phyloP scores from a whole-genome alignment of 1,140 invertebrate genomes.

The Branchinecta lindahli region DNA sequence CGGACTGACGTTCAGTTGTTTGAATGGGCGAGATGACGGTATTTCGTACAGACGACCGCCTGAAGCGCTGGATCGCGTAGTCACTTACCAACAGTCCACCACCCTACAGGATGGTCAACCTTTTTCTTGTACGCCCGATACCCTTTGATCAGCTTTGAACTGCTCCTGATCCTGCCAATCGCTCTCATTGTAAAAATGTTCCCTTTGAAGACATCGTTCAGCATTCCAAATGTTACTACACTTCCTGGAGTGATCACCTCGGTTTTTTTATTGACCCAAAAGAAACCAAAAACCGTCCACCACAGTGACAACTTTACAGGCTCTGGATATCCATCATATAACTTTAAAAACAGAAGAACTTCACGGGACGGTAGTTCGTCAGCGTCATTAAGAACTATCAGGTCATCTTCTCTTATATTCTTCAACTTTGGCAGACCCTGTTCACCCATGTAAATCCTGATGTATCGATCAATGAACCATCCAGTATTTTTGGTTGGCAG shows the following conservation, averaged over 20 bases:
- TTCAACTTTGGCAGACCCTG: conserved; percentile 18
- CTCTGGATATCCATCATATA: conserved; percentile 44
- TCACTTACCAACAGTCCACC: conserved; percentile 26
- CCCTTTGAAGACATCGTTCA: conserved; percentile 23
- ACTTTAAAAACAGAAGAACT: conserved; percentile 46
- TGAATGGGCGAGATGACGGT: too few species aligned
- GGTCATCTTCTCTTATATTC: conserved; percentile 39
- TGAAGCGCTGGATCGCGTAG: too few species aligned
- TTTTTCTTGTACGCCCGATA: conserved; percentile 1
- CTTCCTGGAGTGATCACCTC: conserved; percentile 31
- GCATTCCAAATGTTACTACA: conserved; percentile 26
- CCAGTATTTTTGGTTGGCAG: conserved; percentile 23
- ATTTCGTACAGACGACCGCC: too few species aligned
- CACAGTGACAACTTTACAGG: conserved; percentile 45
- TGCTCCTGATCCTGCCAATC: conserved; percentile 1
- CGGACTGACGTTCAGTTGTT: too few species aligned
- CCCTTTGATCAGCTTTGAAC: too few species aligned
- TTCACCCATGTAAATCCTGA: conserved; percentile 23
- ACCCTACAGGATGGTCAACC: conserved; percentile 27
- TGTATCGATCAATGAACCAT: conserved; percentile 25
- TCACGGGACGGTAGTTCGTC: conserved; percentile 43
- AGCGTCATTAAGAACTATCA: conserved; percentile 40
- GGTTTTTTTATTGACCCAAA: conserved; percentile 41
- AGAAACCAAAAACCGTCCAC: conserved; percentile 51
- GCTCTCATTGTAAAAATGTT: conserved; percentile 9